Evolutionary conservation across 2,113 vertebrate species (phyloP).

Genomic region (Galemys pyrenaicus): DNA sequence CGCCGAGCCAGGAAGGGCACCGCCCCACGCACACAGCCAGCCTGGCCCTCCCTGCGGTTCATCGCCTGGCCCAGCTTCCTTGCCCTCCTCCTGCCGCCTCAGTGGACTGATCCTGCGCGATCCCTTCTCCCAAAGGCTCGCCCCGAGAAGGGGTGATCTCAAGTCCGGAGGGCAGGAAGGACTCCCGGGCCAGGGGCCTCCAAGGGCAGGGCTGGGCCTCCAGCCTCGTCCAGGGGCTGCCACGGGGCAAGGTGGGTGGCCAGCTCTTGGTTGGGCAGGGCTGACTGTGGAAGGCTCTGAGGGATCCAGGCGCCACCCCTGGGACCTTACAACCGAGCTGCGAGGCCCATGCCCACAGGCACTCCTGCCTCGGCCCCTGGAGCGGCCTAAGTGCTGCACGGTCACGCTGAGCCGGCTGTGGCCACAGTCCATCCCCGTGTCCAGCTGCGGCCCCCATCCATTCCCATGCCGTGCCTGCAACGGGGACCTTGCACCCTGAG

Average conservation of each 20-base stretch:
- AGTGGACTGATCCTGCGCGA: background rate
- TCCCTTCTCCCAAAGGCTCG: background rate
- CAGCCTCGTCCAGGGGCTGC: background rate
- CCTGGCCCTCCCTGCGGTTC: background rate
- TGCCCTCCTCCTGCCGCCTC: background rate
- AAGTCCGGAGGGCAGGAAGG: background rate
- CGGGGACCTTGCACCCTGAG: background rate
- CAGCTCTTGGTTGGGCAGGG: background rate
- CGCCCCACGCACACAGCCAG: background rate
- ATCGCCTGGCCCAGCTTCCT: background rate
- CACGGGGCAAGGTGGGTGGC: background rate
- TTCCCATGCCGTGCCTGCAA: background rate
- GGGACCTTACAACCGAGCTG: background rate
- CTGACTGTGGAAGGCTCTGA: background rate
- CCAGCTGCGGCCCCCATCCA: background rate
- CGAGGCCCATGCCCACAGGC: fast-evolving
- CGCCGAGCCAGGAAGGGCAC: background rate
- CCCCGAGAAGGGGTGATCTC: background rate
- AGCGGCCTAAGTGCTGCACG: background rate
- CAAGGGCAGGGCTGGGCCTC: background rate
- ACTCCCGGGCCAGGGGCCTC: too few species aligned
- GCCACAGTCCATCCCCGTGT: background rate
- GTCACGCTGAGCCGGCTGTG: background rate
- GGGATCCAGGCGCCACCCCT: background rate
- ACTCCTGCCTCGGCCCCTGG: background rate